phyloP scores from a whole-genome alignment of 2,113 vertebrate genomes.

The Tupaia tana region DNA sequence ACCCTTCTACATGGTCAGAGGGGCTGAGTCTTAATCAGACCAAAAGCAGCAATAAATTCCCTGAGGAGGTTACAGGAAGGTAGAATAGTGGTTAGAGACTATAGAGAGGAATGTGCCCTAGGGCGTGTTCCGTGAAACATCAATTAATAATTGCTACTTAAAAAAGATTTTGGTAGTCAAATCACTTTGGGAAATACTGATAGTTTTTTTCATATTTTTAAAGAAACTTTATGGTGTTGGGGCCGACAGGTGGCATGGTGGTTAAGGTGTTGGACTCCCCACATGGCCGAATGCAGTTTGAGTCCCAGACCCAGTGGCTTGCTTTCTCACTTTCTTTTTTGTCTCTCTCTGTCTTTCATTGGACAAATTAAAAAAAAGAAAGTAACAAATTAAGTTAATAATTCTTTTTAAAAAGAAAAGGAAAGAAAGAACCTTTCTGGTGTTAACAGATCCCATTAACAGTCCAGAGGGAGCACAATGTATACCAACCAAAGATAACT shows the following conservation, averaged over 20 bases:
- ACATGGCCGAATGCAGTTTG: too few species aligned
- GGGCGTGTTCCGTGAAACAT: neutral
- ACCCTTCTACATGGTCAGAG: neutral
- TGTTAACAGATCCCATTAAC: neutral
- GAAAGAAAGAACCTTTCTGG: neutral
- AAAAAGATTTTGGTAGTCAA: neutral
- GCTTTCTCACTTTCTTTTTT: too few species aligned
- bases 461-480: neutral
- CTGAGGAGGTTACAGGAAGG: neutral
- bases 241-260: too few species aligned
- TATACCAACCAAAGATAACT: neutral
- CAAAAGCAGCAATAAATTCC: neutral
- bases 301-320: too few species aligned
- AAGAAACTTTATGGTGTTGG: too few species aligned
- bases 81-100: neutral
- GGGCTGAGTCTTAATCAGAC: neutral
- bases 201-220: neutral
- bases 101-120: neutral
- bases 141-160: neutral
- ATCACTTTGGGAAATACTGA: neutral
- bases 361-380: too few species aligned
- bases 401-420: too few species aligned
- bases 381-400: too few species aligned
- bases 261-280: too few species aligned
- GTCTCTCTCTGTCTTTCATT: too few species aligned